Base-by-base conservation (phyloP, 2,797 vertebrate genomes). In the Rhadinocentrus ornatus region DNA sequence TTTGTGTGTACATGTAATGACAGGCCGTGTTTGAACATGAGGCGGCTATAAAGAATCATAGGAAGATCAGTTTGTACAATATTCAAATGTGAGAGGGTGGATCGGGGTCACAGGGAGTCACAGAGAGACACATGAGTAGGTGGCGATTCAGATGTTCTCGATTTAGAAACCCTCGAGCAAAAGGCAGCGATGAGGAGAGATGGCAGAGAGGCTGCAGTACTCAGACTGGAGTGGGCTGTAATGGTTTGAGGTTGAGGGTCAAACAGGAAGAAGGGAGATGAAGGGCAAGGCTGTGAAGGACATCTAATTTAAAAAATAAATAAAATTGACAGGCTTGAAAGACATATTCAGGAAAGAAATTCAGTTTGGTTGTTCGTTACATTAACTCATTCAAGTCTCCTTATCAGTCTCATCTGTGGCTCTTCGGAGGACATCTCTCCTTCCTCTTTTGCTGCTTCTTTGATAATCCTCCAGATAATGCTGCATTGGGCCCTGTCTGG, bases 121-220 rank as follows among this genome's bases (percentile, higher is more conserved):
- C 72, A 62, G 80, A 78, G 79, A 69, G 89, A 87, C 81, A 83
- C 77, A 78, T 39, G 81, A 90, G 84, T 62, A 79, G 81, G 82
- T 80, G 77, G 82, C 50, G 32, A 84, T 78, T 91, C 83, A 79
- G 81, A 82, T 78, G 78, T 59, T 88, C 86, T 86, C 55, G 75
- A 91, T 91, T 93, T 92, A 93, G 90, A 88, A 90, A 89, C 65
- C 73, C 85, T 86, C 58, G 0, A 86, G 84, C 77, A 52, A 72
- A 75, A 66, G 54, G 73, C 61, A 31, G 68, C 44, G 71, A 69
- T 39, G 71, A 70, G 56, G 71, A 62, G n/a, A 76, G 77, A 72
- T 20, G 78, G 67, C 69, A 29, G n/a, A 53, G 73, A 62, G 73
- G 57, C 77, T 60, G 68, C 53, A 2, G 62, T 16, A 71, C 73